Conservation (phyloP, 2,113 vertebrate genomes). For the Setophaga kirtlandii region DNA sequence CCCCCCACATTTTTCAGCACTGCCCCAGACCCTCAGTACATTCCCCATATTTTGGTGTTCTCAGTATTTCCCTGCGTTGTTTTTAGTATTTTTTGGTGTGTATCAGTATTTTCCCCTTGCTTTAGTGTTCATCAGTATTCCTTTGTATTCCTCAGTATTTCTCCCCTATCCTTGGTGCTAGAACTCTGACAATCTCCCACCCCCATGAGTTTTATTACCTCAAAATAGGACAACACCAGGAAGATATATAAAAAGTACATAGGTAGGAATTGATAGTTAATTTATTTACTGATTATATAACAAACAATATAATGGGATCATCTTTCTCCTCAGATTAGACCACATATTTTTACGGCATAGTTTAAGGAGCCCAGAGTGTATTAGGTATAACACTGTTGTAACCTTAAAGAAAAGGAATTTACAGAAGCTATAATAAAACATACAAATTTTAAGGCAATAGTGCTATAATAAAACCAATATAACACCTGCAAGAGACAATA, state of each 20-base stretch:
- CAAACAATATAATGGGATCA: neutral
- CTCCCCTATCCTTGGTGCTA: neutral
- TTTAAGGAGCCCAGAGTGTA: neutral
- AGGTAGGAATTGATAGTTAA: neutral
- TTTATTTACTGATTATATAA: neutral
- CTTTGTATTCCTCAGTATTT: neutral
- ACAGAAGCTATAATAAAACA: neutral
- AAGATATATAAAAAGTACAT: neutral
- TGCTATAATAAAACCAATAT: neutral
- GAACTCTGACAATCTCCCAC: fast-evolving
- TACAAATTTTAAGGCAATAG: neutral
- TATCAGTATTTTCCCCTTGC: neutral
- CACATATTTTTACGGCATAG: neutral
- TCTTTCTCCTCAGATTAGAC: neutral
- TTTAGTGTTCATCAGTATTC: neutral
- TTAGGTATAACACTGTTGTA: neutral
- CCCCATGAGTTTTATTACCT: neutral
- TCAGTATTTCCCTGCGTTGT: neutral
- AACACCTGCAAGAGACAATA: neutral
- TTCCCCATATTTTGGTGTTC: neutral
- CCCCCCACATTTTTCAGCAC: neutral
- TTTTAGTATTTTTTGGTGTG: neutral
- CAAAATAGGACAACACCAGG: neutral
- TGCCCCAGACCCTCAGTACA: neutral
- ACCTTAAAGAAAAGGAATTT: neutral